A percentile compares a stretch with the other conserved stretches of the same genome.
These are phyloP conservation scores for Phaenicophaeus curvirostris DNA, from an alignment of 2,797 vertebrate species.

Conservation along the genomic window DNA sequence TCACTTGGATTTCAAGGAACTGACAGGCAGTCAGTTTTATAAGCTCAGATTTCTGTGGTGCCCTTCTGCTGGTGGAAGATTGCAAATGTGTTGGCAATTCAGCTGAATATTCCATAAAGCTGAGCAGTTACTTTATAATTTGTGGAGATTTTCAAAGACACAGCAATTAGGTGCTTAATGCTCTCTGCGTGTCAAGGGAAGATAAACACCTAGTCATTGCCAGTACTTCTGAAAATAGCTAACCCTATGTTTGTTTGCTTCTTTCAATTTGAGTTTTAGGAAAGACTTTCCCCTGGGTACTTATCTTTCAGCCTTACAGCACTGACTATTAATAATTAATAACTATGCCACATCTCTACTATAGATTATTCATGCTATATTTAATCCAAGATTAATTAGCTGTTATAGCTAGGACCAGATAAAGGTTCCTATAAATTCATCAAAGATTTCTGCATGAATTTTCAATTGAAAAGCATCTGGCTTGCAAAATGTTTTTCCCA, in stretches of 20 bases:
- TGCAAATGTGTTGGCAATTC: not conserved
- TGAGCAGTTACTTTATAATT: not conserved
- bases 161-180: constrained; percentile 5
- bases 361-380: not conserved
- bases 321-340: constrained; percentile 54
- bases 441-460: not conserved
- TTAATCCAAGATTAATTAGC: constrained; percentile 48
- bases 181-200: not conserved
- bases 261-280: constrained; percentile 21
- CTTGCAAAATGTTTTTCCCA: not conserved
- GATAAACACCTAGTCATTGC: constrained; percentile 12
- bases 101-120: constrained; percentile 25
- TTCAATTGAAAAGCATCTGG: not conserved
- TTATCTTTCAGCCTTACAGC: constrained; percentile 22
- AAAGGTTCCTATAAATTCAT: not conserved
- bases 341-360: not conserved
- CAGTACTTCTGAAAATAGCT: constrained; percentile 32
- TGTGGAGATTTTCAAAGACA: not conserved
- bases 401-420: constrained; percentile 4
- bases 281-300: constrained; percentile 28
- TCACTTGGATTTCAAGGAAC: not conserved
- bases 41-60: constrained; percentile 25
- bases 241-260: not conserved
- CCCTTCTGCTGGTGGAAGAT: not conserved
- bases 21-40: not conserved